Conservation (phyloP, 2,113 vertebrate genomes). For the Ochotona curzoniae region DNA sequence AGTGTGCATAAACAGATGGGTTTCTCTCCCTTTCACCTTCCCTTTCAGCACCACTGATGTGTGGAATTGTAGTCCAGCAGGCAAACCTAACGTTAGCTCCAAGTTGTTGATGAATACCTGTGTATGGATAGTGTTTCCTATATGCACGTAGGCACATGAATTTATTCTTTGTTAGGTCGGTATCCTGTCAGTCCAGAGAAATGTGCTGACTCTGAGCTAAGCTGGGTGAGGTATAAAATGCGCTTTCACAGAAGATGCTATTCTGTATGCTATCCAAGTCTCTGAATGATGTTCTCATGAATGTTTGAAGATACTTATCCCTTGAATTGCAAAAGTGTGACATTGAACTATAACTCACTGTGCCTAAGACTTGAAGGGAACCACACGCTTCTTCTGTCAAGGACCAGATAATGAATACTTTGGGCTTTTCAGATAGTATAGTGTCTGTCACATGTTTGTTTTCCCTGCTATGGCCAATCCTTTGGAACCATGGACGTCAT, state of each 20-base stretch:
- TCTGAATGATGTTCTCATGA: background rate
- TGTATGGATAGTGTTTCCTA: background rate
- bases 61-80: background rate
- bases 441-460: background rate
- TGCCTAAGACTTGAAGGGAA: background rate
- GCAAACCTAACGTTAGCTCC: background rate
- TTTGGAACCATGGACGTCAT: background rate
- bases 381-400: background rate
- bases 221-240: background rate
- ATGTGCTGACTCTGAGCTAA: conserved; percentile 11
- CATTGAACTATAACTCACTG: background rate
- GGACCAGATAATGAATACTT: background rate
- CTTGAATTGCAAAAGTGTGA: background rate
- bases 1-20: background rate
- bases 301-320: background rate
- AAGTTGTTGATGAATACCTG: background rate
- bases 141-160: background rate
- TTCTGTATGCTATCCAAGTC: background rate
- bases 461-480: background rate
- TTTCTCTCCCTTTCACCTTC: background rate
- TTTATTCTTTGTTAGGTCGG: background rate
- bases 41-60: background rate
- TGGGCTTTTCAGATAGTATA: background rate
- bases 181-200: conserved; percentile 27
- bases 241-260: background rate